A percentile compares a stretch with the other conserved stretches of the same genome.
phyloP scores from a whole-genome alignment of 2,797 vertebrate genomes.

The Tangara arthus region DNA sequence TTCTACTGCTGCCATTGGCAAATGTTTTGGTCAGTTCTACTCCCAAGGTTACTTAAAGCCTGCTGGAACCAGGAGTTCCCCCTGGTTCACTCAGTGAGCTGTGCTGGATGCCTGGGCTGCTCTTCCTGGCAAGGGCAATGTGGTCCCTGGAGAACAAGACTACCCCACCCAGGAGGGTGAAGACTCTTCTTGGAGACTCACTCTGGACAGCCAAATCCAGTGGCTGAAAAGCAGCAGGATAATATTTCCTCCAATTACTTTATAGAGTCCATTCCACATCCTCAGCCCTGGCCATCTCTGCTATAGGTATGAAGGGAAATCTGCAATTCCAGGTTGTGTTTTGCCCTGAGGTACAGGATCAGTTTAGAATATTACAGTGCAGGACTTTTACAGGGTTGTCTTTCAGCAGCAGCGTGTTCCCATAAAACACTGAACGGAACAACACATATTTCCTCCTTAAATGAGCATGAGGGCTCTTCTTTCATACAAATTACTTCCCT shows the following conservation, averaged over 20 bases:
- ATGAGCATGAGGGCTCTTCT: conserved; percentile 19
- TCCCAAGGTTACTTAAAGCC: background rate
- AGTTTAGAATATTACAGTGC: background rate
- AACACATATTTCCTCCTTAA: background rate
- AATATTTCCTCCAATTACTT: background rate
- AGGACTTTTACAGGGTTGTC: conserved; percentile 21
- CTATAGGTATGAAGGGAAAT: background rate
- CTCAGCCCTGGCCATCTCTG: background rate
- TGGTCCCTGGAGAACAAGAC: background rate
- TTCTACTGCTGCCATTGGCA: background rate
- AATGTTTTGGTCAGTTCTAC: background rate
- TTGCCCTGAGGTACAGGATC: background rate
- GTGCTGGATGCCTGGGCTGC: fast-evolving
- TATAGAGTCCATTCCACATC: background rate
- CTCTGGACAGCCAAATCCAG: background rate
- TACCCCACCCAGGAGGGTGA: background rate
- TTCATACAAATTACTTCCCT: background rate
- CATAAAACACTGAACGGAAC: background rate
- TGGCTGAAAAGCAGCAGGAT: background rate
- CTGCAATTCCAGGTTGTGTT: background rate
- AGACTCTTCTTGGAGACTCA: background rate
- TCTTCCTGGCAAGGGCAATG: fast-evolving
- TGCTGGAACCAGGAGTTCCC: background rate
- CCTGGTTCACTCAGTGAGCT: fast-evolving
- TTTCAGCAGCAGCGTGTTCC: conserved; percentile 6